Base-by-base conservation (phyloP, 2,113 vertebrate species). In the Gavialis gangeticus region DNA sequence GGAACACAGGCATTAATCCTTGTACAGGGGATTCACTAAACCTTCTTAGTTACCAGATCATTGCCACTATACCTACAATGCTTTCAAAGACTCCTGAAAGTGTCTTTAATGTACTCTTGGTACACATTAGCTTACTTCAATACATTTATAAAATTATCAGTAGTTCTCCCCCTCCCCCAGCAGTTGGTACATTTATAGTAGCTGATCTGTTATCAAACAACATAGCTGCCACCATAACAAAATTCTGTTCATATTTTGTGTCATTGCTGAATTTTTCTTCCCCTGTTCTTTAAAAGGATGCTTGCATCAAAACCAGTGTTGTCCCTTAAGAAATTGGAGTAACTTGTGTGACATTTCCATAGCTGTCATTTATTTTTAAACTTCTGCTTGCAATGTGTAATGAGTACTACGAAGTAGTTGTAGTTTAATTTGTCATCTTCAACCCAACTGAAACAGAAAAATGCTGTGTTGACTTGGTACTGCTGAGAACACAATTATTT, bases 341-440 rank as follows among this genome's bases (percentile, higher is more conserved):
- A 94, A 95, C 94, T 89, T 85, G 10, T 75, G 82, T 83, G 84
- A 90, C 28, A 3, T 81, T 76, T 97, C 63, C n/a, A 91, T 67
- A 91, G 88, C 22, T 94, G 91, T 93, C 94, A 91, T 93, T 91
- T 95, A 87, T 87, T 60, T 78, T 73, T 82, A n/a, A 91, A 91
- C 37, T 93, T 95, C 78, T 79, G 79, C 88, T 95, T 92, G 67
- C 59, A 88, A 54, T 13, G 28, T 88, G 54, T 73, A 91, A 62
- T 25, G 4, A 80, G 71, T 30, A 75, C 46, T 88, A 62, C 24
- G 86, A 12, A 90, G 27, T 13, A 82, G 67, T 73, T 6, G 5
- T 22, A 87, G 75, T 90, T 93, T 84, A 84, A 60, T 63, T 75
- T 92, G 56, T 94, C 73, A 91, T 78, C 75, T 55, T 75, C 80